Evolutionary conservation across 2,888 invertebrate species (phyloP), one percentile per base, ranked within the genome.

Genomic region (Caenorhabditis sp.): DNA sequence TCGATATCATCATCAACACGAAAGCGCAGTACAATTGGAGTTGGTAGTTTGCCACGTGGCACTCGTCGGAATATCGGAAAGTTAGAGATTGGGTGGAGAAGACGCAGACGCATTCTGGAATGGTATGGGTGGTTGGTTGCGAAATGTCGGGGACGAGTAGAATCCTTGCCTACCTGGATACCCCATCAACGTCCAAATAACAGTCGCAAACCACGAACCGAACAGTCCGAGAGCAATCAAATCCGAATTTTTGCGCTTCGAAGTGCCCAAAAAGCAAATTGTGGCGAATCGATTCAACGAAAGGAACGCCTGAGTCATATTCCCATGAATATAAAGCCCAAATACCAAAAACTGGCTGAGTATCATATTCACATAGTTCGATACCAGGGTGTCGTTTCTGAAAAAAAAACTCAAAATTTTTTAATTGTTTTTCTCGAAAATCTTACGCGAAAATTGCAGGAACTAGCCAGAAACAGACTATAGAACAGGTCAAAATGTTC

Each of bases 11-110:
- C 65, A 67, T 76, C 3, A 76, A 35, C 51, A 76, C 76, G 53
- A 76, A 76, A 6, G 76, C 60, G 51, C 76, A 76, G 32, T 76
- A 76, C 20, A 76, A 40, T 32, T 76, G 76, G 11, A 76, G 67
- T 51, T 76, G 76, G 40, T 67, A 67, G 47, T 76, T 76, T 6
- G 76, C 50, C 22, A 68, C 37, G 61, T 76, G 76, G 40, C 76
- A 76, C n/a, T 76, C 67, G 50, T 76, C 67, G 6, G 28, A 2
- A 15, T 61, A 68, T 1, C 1, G 51, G 28, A 67, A 76, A 1
- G 58, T 55, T 6, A 76, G 76, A 6, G 51, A 32, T 20, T 51
- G 15, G 11, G 67, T 28, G 9, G 76, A 76, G 40, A 76, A 76
- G 35, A n/a, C 44, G n/a, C 76, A 76, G 2, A 67, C 61, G 47